Conservation (phyloP, 2,797 vertebrate genomes). For the Taenioides sp. region DNA sequence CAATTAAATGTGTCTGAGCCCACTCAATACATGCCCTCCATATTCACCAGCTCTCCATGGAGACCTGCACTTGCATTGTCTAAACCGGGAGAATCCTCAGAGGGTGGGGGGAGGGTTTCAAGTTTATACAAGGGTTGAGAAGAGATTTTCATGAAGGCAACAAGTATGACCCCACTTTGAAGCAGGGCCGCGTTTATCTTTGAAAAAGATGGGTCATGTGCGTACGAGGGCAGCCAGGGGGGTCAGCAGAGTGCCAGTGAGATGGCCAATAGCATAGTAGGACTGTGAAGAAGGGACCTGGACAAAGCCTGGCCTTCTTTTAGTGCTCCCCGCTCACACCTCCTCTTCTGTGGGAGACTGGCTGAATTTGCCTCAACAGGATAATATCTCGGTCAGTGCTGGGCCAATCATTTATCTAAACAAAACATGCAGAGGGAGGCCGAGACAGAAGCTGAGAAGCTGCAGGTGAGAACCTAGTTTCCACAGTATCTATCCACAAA, state of each 20-base stretch:
- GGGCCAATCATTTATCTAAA: conserved; percentile 70
- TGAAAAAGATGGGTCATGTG: conserved; percentile 55
- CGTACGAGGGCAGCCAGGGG: conserved; percentile 42
- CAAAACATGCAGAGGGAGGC: conserved; percentile 60
- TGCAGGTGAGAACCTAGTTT: background rate
- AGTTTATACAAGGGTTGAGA: conserved; percentile 57
- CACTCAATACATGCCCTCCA: conserved; percentile 47
- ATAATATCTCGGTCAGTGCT: conserved; percentile 61
- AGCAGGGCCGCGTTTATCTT: conserved; percentile 60
- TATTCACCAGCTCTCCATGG: conserved; percentile 50
- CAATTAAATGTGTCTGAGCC: conserved; percentile 56
- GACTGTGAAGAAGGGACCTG: conserved; percentile 51
- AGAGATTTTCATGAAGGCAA: conserved; percentile 69
- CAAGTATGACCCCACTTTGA: conserved; percentile 74
- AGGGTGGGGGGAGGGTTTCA: conserved; percentile 30
- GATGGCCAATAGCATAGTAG: conserved; percentile 30
- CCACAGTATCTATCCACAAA: too few species aligned
- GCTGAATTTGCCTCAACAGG: conserved; percentile 68
- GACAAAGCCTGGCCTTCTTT: conserved; percentile 78
- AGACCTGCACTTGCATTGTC: conserved; percentile 48
- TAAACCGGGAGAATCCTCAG: conserved; percentile 30
- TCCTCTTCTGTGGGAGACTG: conserved; percentile 58
- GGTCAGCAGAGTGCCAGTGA: conserved; percentile 49
- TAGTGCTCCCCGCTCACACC: conserved; percentile 20
- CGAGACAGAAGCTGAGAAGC: conserved; percentile 27